Conservation (phyloP, 2,797 vertebrate species). For the Rhincodon typus region DNA sequence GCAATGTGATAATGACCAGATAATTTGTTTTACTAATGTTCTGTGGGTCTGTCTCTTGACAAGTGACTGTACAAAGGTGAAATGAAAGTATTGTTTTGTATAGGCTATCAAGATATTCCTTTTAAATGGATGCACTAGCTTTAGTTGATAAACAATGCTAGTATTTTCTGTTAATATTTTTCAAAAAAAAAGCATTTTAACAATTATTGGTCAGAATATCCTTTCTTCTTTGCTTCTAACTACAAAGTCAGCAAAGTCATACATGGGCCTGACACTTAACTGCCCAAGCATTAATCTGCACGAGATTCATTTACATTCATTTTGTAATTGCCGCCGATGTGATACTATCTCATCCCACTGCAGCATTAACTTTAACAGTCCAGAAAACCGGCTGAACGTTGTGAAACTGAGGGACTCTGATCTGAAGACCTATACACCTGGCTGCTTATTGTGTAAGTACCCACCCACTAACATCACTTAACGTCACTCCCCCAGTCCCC, state of each 20-base stretch:
- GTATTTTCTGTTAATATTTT: background rate
- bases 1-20: background rate
- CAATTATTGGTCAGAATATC: background rate
- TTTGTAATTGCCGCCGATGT: slow-evolving; percentile 45
- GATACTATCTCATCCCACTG: slow-evolving; percentile 47
- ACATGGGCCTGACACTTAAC: background rate
- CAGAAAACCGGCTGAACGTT: slow-evolving; percentile 48
- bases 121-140: background rate
- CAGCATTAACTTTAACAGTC: slow-evolving; percentile 47
- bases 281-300: slow-evolving; percentile 41
- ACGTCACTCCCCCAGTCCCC: too few relatives aligned
- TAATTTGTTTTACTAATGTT: background rate
- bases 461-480: background rate
- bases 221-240: background rate
- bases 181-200: background rate
- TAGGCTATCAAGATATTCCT: background rate
- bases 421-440: background rate
- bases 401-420: slow-evolving; percentile 40
- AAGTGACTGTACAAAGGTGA: background rate
- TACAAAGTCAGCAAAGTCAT: background rate
- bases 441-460: background rate
- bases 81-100: background rate
- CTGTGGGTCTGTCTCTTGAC: background rate
- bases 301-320: slow-evolving; percentile 46
- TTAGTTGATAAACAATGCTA: background rate